Evolutionary conservation across 2,888 invertebrate genomes (phyloP).

Genomic region (Leistus spinibarbis): DNA sequence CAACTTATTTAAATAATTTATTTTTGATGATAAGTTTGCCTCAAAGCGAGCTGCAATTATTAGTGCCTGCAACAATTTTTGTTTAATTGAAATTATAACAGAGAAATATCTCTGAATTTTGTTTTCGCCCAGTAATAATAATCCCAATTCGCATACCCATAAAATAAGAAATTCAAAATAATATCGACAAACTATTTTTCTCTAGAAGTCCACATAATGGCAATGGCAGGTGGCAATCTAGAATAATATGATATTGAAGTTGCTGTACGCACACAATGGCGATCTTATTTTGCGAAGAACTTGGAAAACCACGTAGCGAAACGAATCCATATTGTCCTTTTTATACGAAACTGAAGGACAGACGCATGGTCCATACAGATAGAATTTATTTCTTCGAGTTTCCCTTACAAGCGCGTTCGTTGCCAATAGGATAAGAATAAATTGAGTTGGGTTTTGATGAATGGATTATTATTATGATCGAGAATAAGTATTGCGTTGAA

Average conservation of each 20-base stretch:
- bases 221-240: neutral
- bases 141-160: too few species aligned
- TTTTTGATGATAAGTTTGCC: too few species aligned
- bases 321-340: neutral
- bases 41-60: too few species aligned
- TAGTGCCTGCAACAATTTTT: too few species aligned
- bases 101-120: too few species aligned
- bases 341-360: neutral
- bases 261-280: neutral
- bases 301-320: neutral
- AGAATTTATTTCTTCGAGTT: neutral
- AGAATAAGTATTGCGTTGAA: neutral
- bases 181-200: too few species aligned
- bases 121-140: too few species aligned
- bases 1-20: too few species aligned
- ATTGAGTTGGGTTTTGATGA: neutral
- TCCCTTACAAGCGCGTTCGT: neutral
- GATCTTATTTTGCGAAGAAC: neutral
- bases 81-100: too few species aligned
- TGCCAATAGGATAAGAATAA: neutral
- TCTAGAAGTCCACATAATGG: neutral
- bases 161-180: too few species aligned
- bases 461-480: neutral
- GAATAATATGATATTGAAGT: neutral
- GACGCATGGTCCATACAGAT: neutral